Evolutionary conservation across 2,888 invertebrate genomes (phyloP).

Genomic region (Tenthredo distinguenda): DNA sequence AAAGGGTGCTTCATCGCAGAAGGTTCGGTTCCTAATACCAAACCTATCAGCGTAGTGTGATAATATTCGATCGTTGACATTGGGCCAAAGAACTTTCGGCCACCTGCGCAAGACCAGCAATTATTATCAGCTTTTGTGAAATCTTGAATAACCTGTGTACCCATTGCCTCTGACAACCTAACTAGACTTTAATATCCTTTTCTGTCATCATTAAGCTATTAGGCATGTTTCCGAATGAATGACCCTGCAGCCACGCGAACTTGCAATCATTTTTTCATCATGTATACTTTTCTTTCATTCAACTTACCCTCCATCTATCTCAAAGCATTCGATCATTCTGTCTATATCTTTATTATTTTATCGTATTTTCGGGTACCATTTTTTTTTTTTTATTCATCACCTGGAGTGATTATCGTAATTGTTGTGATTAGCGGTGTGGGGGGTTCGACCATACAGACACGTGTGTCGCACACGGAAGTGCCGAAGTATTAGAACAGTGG

Average conservation of each 20-base stretch:
- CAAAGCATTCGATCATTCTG: background rate
- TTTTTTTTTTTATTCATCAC: constrained; percentile 28
- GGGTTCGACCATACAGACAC: constrained; percentile 19
- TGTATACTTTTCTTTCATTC: background rate
- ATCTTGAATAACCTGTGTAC: background rate
- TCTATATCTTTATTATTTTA: background rate
- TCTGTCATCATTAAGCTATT: constrained; percentile 18
- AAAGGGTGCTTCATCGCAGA: background rate
- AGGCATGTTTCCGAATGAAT: background rate
- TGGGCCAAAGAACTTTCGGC: background rate
- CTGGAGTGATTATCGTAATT: constrained; percentile 25
- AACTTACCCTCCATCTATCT: background rate
- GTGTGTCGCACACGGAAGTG: constrained; percentile 26
- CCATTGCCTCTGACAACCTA: background rate
- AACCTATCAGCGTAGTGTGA: background rate
- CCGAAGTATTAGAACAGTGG: constrained; percentile 25
- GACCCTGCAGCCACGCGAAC: constrained; percentile 31
- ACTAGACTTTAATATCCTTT: background rate
- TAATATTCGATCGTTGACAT: background rate
- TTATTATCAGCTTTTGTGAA: constrained; percentile 4
- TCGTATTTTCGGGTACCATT: background rate
- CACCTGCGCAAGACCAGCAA: background rate
- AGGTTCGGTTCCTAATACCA: background rate
- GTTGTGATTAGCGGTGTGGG: background rate
- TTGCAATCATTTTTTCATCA: constrained; percentile 31